Base-by-base conservation (phyloP, 2,888 invertebrate genomes). In the Hemicrepidius hirtus region DNA sequence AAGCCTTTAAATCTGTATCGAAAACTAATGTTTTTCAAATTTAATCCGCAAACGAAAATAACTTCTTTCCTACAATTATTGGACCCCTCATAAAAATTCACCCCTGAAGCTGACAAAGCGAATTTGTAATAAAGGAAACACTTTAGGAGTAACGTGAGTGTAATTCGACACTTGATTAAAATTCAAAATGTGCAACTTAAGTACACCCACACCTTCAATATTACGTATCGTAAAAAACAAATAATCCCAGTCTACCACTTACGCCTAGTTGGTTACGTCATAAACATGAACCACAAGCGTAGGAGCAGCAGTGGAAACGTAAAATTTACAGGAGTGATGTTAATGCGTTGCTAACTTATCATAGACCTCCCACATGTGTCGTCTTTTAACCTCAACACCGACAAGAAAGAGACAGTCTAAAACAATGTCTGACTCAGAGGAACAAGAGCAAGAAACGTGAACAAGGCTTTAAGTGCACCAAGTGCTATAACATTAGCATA, bases 401-500 rank as follows among this genome's bases (percentile, higher is more conserved):
- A 69, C 41, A 57, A 66, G 71, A 53, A 65, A 46, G 71, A 66
- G 53, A 71, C 32, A 40, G 53, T 16, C 21, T 20, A 21, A 32
- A 50, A 46, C 55, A 50, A 53, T 37, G 62, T 50, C 44, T 44
- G 41, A 46, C 67, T 57, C 24, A 20, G 28, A 62, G 35, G 35
- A 63, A 55, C 63, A 63, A 72, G 68, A 59, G 49, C 72, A 72
- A 72, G 72, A 72, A 72, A 63, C 68, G 63, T 32, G 72, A 68
- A 68, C 72, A 72, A 63, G 63, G 53, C 62, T 67, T 62, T 67
- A 63, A 67, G 72, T 72, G 72, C 63, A 55, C 63, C 72, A 68
- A 72, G 63, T 68, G 72, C 72, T 62, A 72, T 72, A 68, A 72
- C 50, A 72, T 72, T 72, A 72, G 72, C 72, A 72, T 72, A 72